Conservation (phyloP, 2,888 invertebrate genomes). For the Limnephilus marmoratus region DNA sequence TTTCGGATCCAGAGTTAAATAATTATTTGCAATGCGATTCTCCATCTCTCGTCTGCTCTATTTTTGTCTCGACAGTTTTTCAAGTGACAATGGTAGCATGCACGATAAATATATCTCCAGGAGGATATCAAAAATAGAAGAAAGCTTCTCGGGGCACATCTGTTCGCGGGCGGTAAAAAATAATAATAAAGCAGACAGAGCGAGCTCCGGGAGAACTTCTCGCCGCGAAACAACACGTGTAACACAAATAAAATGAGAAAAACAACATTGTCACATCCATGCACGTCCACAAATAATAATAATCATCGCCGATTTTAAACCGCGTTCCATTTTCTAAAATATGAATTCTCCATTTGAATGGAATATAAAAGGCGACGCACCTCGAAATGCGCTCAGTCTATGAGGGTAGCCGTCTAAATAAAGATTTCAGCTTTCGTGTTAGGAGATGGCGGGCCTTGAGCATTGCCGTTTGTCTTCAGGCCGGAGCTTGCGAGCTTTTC, state of each 20-base stretch:
- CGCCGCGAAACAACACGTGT: conserved; percentile 7
- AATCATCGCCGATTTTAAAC: conserved; percentile 30
- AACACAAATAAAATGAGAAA: conserved; percentile 12
- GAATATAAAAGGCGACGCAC: conserved; percentile 58
- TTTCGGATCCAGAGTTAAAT: neutral
- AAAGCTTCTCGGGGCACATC: neutral
- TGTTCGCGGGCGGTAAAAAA: neutral
- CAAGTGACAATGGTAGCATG: neutral
- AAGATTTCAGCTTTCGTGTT: conserved; percentile 52
- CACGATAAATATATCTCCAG: neutral
- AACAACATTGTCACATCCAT: conserved; percentile 11
- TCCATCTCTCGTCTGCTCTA: neutral
- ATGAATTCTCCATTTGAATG: conserved; percentile 8
- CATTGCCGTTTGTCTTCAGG: conserved; percentile 3
- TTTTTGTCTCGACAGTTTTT: neutral
- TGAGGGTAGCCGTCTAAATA: conserved; percentile 59
- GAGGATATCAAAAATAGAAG: conserved; percentile 7
- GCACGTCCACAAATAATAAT: conserved; percentile 11
- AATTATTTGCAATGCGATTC: neutral
- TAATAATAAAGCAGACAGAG: conserved; percentile 6
- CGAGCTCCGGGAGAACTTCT: conserved; percentile 47
- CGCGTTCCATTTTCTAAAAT: conserved; percentile 52
- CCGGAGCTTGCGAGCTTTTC: conserved; percentile 37
- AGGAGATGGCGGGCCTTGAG: conserved; percentile 31
- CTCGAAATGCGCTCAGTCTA: conserved; percentile 52